Evolutionary conservation across 1,140 invertebrate genomes (phyloP).

Genomic region (Hylaeus volcanicus): DNA sequence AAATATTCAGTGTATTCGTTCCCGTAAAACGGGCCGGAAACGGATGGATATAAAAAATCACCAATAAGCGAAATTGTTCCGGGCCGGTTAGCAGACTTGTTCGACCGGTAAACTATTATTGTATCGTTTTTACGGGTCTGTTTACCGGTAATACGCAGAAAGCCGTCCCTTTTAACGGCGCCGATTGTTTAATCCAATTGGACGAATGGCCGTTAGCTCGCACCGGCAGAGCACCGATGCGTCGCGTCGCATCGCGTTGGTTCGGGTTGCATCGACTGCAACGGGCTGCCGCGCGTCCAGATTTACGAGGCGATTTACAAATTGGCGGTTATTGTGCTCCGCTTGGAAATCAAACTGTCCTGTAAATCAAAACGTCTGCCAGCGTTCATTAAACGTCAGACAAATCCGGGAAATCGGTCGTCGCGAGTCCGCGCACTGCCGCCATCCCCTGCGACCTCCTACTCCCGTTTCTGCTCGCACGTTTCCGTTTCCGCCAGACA

Average conservation of each 20-base stretch:
- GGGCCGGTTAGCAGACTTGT: neutral
- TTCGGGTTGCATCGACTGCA: slow-evolving; percentile 21
- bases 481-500: slow-evolving; percentile 29
- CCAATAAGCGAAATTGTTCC: neutral
- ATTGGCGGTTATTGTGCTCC: slow-evolving; percentile 80
- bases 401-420: slow-evolving; percentile 70
- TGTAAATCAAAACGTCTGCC: slow-evolving; percentile 79
- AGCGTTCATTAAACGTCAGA: slow-evolving; percentile 78
- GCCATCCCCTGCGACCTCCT: neutral
- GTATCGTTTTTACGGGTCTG: slow-evolving; percentile 29
- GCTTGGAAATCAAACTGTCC: slow-evolving; percentile 79
- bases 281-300: slow-evolving; percentile 59
- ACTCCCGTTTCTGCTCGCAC: neutral
- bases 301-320: slow-evolving; percentile 81
- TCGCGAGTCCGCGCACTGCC: slow-evolving; percentile 15
- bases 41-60: neutral
- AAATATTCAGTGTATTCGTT: neutral
- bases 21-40: neutral
- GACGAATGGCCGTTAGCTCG: slow-evolving; percentile 67
- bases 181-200: slow-evolving; percentile 77
- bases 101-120: slow-evolving; percentile 2
- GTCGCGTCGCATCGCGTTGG: slow-evolving; percentile 41
- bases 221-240: slow-evolving; percentile 31
- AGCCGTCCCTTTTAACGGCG: slow-evolving; percentile 52
- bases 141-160: slow-evolving; percentile 43